Conservation (phyloP, 1,140 invertebrate species). For the Andricus grossulariae region DNA sequence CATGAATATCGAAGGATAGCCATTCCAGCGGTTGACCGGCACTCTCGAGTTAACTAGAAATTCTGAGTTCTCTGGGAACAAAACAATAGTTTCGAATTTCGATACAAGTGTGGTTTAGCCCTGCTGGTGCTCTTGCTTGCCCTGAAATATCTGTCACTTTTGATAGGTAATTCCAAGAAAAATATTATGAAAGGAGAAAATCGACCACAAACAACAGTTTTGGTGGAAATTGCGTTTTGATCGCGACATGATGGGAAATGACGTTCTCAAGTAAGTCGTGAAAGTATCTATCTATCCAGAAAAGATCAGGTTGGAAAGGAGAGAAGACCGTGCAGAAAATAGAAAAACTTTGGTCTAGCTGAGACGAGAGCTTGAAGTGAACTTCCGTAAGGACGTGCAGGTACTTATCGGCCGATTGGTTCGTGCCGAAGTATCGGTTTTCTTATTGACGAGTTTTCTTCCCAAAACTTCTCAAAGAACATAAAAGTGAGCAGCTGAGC, state of each 20-base stretch:
- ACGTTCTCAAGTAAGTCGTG: not conserved
- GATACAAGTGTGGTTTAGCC: too few relatives aligned
- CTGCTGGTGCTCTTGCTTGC: too few relatives aligned
- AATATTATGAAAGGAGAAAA: too few relatives aligned
- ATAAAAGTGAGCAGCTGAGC: not conserved
- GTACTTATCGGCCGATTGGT: slow-evolving; percentile 5
- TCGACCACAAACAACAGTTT: not conserved
- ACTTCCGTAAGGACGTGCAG: not conserved
- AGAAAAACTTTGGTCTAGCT: not conserved
- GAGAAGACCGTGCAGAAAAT: not conserved
- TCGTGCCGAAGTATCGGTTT: slow-evolving; percentile 12
- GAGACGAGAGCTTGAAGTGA: not conserved
- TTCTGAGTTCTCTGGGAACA: too few relatives aligned
- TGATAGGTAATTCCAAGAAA: too few relatives aligned
- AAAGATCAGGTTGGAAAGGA: slow-evolving; percentile 3
- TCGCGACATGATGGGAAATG: not conserved
- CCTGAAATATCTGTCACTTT: too few relatives aligned
- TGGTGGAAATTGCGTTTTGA: not conserved
- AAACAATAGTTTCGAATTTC: too few relatives aligned
- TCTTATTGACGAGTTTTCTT: slow-evolving; percentile 5
- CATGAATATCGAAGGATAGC: too few relatives aligned
- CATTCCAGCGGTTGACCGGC: too few relatives aligned
- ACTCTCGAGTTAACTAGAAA: too few relatives aligned
- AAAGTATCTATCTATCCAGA: slow-evolving; percentile 3
- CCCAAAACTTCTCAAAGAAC: not conserved